Conservation (phyloP, 2,797 vertebrate genomes). For the Gymnoscopelus microlampas region DNA sequence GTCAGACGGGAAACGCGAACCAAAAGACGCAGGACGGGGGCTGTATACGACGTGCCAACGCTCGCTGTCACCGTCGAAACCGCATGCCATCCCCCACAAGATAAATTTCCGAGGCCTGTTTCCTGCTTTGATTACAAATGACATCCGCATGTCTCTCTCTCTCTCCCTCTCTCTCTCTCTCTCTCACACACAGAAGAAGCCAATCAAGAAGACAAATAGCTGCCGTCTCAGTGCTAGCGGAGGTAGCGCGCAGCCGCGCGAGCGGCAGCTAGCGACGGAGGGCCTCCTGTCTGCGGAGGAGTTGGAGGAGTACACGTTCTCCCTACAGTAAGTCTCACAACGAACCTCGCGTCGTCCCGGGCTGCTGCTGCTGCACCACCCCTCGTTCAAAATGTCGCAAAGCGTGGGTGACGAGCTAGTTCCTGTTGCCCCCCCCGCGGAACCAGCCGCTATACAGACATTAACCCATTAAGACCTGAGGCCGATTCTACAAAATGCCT, state of each 20-base stretch:
- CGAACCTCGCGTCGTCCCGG: too few species aligned
- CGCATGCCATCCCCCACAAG: slow-evolving; percentile 64
- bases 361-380: too few species aligned
- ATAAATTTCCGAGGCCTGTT: slow-evolving; percentile 77
- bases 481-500: too few species aligned
- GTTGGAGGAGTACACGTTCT: slow-evolving; percentile 83
- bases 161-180: slow-evolving; percentile 69
- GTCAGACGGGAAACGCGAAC: slow-evolving; percentile 62
- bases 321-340: slow-evolving; percentile 77
- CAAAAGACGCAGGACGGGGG: slow-evolving; percentile 69
- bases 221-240: slow-evolving; percentile 58
- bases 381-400: not conserved
- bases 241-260: slow-evolving; percentile 31
- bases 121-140: slow-evolving; percentile 83
- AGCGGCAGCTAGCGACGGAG: slow-evolving; percentile 63
- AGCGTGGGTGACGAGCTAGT: slow-evolving; percentile 45
- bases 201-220: slow-evolving; percentile 82
- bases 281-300: slow-evolving; percentile 71
- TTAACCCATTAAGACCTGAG: too few species aligned
- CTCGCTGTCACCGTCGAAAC: slow-evolving; percentile 63
- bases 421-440: too few species aligned
- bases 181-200: slow-evolving; percentile 81
- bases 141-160: slow-evolving; percentile 76
- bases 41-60: slow-evolving; percentile 59
- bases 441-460: too few species aligned